Evolutionary conservation across 2,888 invertebrate genomes (phyloP), one percentile per base, ranked within the genome.

Genomic region (Pharmacophagus antenor): DNA sequence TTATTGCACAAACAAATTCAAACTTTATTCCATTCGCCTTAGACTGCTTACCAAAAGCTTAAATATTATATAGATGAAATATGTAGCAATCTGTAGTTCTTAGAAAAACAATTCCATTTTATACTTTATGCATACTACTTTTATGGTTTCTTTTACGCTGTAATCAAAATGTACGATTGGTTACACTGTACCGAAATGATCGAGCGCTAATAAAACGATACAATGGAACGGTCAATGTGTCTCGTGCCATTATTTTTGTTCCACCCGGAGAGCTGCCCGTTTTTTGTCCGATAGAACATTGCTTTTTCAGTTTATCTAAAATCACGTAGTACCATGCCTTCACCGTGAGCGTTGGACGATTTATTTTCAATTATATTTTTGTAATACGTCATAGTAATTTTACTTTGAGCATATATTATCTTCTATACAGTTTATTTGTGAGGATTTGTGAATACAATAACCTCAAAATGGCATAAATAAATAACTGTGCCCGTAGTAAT

Each of bases 241-340:
- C 88, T 84, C 88, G 88, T 88, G 88, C 88, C 85, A 86, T 80
- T 74, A 83, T 82, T 84, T 80, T 77, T 77, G 75, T 77, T 67
- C 71, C 70, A 70, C 67, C 73, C 73, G 72, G 70, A 73, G 60
- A 73, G 55, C 56, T 49, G 47, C 65, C 62, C 58, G 69, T 77
- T 81, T 82, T 80, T 82, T 71, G 69, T 77, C 70, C 50, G 49
- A 51, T 70, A 37, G 65, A 63, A 65, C 62, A 62, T 64, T 69
- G 67, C 78, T 82, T 84, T 84, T 81, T 79, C 67, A 75, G 71
- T 70, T 70, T 70, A 69, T 76, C 67, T 69, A n/a, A 76, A 77
- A 80, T 79, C 79, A 81, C 79, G 81, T 79, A 73, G 69, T 62
- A 56, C 49, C 69, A 71, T 74, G 77, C n/a, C 27, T 21, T 49